Evolutionary conservation across 2,888 invertebrate genomes (phyloP).

Genomic region (Meiosimyza decipiens): DNA sequence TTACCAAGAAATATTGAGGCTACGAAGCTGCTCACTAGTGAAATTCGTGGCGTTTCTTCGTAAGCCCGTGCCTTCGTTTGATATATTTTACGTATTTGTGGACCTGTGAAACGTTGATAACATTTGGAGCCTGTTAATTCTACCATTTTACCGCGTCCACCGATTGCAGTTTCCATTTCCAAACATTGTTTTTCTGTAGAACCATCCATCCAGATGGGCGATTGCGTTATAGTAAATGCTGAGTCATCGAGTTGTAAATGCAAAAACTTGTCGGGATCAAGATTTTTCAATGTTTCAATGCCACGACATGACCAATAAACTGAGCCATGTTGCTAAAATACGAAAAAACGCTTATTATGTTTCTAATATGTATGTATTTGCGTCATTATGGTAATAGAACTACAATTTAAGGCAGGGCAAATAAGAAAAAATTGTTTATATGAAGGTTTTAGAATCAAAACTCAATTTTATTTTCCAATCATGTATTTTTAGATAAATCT

Average conservation of each 20-base stretch:
- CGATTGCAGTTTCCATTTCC: conserved; percentile 83
- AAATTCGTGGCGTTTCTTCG: conserved; percentile 84
- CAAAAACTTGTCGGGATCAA: conserved; percentile 81
- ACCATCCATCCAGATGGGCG: conserved; percentile 98
- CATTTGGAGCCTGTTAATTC: conserved; percentile 65
- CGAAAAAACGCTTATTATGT: neutral
- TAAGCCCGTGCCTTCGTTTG: conserved; percentile 78
- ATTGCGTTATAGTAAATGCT: conserved; percentile 81
- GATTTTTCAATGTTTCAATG: conserved; percentile 71
- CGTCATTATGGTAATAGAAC: neutral
- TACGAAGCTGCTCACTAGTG: conserved; percentile 92
- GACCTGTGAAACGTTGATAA: conserved; percentile 80
- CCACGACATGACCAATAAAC: conserved; percentile 92
- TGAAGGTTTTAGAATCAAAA: too few relatives aligned
- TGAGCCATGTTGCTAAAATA: conserved; percentile 91
- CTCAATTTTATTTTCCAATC: too few relatives aligned
- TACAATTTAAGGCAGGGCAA: neutral
- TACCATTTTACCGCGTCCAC: conserved; percentile 69
- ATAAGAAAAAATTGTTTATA: too few relatives aligned
- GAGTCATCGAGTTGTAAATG: conserved; percentile 83
- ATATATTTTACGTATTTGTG: conserved; percentile 91
- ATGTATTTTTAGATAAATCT: too few relatives aligned
- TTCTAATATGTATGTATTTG: neutral
- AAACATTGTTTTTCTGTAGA: conserved; percentile 64
- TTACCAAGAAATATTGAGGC: conserved; percentile 88